Evolutionary conservation across 1,140 invertebrate genomes (phyloP), one percentile per base, ranked within the genome.

Genomic region (Ceratina australensis): DNA sequence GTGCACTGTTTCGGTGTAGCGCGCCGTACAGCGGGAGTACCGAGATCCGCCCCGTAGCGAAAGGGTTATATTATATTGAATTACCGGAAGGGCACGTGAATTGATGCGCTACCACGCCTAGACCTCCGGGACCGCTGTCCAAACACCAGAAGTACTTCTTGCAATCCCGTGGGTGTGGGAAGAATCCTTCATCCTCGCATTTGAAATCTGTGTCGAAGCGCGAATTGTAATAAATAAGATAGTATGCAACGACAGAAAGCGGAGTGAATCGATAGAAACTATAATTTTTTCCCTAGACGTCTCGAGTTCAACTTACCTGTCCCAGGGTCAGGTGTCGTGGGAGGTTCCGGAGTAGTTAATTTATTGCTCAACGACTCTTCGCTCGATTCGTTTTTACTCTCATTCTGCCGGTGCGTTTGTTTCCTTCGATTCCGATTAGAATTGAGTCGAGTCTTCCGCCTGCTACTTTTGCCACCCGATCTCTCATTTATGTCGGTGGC

Each of bases 101-200:
- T 86, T 97, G 96, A 93, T 98, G 97, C 12, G 97, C 97, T 22
- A 98, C 96, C 60, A 98, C 95, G 60, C 97, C 97, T 42, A 98
- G 93, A 79, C 97, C 96, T 8, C 97, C 96, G 0, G 97, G 96
- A 2, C 97, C 97, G 86, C 96, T 97, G 82, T 97, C 96, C 59
- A 98, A 91, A 90, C 97, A 98, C 97, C 97, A 98, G 91, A 97
- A 98, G 86, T 98, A 98, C 88, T 98, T 98, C 88, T 97, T 97
- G 90, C 97, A 98, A 87, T 98, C 97, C 49, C 96, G 94, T 1
- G 97, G 97, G 92, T 98, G 97, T n/a, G 96, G 95, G 92, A 95
- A 98, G 92, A 98, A 98, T 56, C 97, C 97, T 93, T 98, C 97
- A 78, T 98, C 97, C 87, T 96, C 96, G 87, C 97, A 98, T 86